Base-by-base conservation (phyloP, 2,113 vertebrate species). In the Stegastes partitus region DNA sequence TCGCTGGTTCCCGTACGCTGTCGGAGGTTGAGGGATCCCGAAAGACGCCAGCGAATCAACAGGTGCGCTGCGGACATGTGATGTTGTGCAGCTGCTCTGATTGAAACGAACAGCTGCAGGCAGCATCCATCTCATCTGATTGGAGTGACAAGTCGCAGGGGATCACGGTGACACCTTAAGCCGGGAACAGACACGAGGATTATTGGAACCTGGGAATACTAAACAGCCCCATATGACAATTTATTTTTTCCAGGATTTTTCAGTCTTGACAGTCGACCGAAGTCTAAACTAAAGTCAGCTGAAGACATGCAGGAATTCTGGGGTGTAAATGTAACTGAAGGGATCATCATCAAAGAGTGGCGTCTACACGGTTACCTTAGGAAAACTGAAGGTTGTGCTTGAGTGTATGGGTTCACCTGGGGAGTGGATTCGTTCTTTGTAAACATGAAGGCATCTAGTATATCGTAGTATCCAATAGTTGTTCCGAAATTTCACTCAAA, bases 61-160 rank as follows among this genome's bases (percentile, higher is more conserved):
- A 83, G 74, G 84, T 85, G 83, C 28, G 45, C 50, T 62, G 47
- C 11, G 42, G 49, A 67, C 7, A 34, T 77, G 68, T 77, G 72
- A 59, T 51, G 66, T 49, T 58, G 21, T 65, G 73, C 44, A 63
- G 63, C 62, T 72, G 49, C 81, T 68, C 22, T 37, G 66, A 62
- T 21, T 71, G 34, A 81, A 72, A 83, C 47, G 45, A 76, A 64
- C 54, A 81, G 63, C 79, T 81, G 66, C 44, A 69, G 61, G 66
- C 77, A 26, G 55, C 56, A 61, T 74, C 64, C 23, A 55, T 78
- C 72, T 81, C 56, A 45, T 79, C 80, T 77, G 70, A 81, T 69
- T 83, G 54, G 39, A 81, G 65, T 62, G 68, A 83, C 50, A 62
- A 69, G 49, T 74, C 82, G 53, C 44, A 50, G 37, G 45, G 68